These are phyloP conservation scores for Netelia fuscicornis DNA, from an alignment of 2,888 invertebrate species.

Conservation along the genomic window DNA sequence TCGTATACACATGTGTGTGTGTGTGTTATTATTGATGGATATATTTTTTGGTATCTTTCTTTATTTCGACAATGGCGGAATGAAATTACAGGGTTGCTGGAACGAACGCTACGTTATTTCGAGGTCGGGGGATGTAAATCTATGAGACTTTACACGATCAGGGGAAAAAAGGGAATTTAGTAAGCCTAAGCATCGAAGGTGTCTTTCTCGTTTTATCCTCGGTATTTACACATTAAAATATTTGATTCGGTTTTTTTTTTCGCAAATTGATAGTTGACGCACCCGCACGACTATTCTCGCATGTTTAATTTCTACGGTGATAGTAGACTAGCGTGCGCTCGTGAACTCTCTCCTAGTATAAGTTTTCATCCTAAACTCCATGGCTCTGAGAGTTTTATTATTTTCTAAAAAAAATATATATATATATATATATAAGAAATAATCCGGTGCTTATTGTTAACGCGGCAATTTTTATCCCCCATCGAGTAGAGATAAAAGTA, in stretches of 20 bases:
- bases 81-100: slow-evolving; percentile 81
- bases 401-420: not conserved
- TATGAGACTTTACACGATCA: slow-evolving; percentile 76
- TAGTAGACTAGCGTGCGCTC: slow-evolving; percentile 8
- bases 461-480: too few relatives aligned
- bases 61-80: slow-evolving; percentile 81
- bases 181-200: slow-evolving; percentile 50
- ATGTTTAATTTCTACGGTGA: slow-evolving; percentile 11
- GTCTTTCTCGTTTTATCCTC: slow-evolving; percentile 65
- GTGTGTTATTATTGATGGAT: not conserved
- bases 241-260: slow-evolving; percentile 55
- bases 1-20: not conserved
- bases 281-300: slow-evolving; percentile 14
- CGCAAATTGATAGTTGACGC: slow-evolving; percentile 54
- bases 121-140: slow-evolving; percentile 67
- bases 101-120: slow-evolving; percentile 73
- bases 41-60: slow-evolving; percentile 72
- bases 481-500: too few relatives aligned
- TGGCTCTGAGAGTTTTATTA: not conserved
- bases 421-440: too few relatives aligned
- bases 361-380: not conserved
- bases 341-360: not conserved
- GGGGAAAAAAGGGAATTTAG: slow-evolving; percentile 65
- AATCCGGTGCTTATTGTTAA: too few relatives aligned
- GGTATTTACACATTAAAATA: slow-evolving; percentile 68